A percentile compares a stretch with the other conserved stretches of the same genome.
Evolutionary conservation across 2,113 vertebrate genomes (phyloP).

Genomic region (Tyto alba): DNA sequence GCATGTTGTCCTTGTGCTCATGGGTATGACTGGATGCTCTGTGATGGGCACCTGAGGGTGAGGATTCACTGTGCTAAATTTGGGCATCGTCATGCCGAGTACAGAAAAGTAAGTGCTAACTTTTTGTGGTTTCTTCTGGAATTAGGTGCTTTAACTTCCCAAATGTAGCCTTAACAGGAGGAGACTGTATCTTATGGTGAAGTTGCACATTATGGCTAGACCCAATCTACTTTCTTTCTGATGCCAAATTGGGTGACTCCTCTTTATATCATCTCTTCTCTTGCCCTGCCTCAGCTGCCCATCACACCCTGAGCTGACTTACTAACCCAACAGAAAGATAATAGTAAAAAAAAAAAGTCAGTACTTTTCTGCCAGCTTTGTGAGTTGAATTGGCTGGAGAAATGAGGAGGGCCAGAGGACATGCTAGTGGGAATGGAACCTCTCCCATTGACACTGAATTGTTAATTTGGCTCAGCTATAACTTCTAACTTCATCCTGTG

Average conservation of each 20-base stretch:
- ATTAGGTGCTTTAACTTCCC: not conserved
- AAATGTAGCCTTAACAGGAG: not conserved
- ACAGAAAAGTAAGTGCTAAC: not conserved
- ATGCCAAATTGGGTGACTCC: not conserved
- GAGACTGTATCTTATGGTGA: not conserved
- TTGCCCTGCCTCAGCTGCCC: not conserved
- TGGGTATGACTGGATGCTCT: not conserved
- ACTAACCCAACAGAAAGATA: not conserved
- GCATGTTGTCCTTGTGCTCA: not conserved
- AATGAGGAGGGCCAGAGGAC: not conserved
- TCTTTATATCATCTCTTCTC: not conserved
- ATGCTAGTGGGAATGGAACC: not conserved
- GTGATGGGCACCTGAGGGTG: not conserved
- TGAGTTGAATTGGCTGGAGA: not conserved
- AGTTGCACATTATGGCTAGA: not conserved
- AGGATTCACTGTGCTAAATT: not conserved
- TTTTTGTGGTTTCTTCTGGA: not conserved
- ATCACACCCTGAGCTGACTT: not conserved
- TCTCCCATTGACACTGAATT: not conserved
- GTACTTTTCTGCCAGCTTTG: not conserved
- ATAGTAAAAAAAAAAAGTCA: not conserved
- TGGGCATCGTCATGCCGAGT: fast-evolving
- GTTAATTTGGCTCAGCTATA: not conserved
- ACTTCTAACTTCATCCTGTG: not conserved
- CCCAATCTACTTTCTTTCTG: not conserved